phyloP scores from a whole-genome alignment of 2,797 vertebrate genomes.

The Lacerta viridis region DNA sequence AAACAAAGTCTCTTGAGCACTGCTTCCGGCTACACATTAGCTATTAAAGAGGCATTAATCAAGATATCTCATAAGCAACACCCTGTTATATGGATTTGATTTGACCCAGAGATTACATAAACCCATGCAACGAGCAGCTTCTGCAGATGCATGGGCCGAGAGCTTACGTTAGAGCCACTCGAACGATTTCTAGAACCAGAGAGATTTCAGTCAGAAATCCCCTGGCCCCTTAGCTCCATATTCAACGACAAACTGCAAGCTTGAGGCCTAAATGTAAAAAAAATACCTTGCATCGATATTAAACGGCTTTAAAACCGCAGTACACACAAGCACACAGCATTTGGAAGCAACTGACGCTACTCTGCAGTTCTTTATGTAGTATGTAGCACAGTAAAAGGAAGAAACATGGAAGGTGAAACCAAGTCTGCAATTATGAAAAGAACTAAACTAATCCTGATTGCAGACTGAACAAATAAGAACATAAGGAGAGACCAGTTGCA shows the following conservation, averaged over 20 bases:
- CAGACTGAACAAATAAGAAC: not conserved
- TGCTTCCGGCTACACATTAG: not conserved
- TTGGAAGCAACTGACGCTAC: not conserved
- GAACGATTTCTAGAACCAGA: not conserved
- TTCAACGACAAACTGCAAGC: not conserved
- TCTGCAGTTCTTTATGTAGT: not conserved
- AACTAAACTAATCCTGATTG: not conserved
- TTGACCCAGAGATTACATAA: not conserved
- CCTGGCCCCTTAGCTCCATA: not conserved
- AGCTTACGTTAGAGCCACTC: not conserved
- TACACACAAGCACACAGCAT: no score
- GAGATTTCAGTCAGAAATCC: not conserved
- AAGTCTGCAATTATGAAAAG: not conserved
- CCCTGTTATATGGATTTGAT: not conserved
- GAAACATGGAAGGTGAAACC: not conserved
- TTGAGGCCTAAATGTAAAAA: not conserved
- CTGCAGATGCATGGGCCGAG: not conserved
- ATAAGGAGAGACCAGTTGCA: no score
- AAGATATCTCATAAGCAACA: not conserved
- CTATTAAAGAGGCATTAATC: not conserved
- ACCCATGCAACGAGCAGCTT: not conserved
- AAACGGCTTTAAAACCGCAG: not conserved
- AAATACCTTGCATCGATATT: not conserved
- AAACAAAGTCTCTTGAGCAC: not conserved
- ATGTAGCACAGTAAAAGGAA: not conserved